Evolutionary conservation across 2,113 vertebrate species (phyloP).

Genomic region (Notarius lentiginosus): DNA sequence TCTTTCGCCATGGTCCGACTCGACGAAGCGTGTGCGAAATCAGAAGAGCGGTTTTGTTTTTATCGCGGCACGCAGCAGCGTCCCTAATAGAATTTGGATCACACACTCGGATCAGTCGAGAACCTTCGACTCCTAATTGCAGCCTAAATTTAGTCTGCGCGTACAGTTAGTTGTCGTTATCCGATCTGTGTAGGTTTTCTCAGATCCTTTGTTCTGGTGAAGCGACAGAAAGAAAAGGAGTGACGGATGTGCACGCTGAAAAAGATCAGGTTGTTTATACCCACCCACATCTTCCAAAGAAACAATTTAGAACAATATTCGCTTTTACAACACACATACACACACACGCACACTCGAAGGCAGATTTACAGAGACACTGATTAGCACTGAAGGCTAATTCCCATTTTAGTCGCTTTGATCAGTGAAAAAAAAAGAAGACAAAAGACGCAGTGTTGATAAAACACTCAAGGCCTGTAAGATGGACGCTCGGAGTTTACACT

Average conservation of each 20-base stretch:
- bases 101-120: constrained; percentile 37
- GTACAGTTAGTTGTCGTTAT: constrained; percentile 68
- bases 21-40: constrained; percentile 58
- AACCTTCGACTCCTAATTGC: constrained; percentile 58
- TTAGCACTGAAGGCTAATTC: constrained; percentile 40
- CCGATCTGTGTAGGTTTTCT: constrained; percentile 76
- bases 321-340: constrained; percentile 43
- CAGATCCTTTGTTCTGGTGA: constrained; percentile 69
- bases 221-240: constrained; percentile 55
- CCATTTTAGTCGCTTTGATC: constrained; percentile 45
- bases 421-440: not conserved
- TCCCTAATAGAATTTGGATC: constrained; percentile 61
- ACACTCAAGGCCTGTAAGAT: not conserved
- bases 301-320: constrained; percentile 72
- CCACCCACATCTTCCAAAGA: constrained; percentile 74
- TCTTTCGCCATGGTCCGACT: constrained; percentile 66
- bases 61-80: constrained; percentile 49
- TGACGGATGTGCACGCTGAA: constrained; percentile 69
- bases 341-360: constrained; percentile 50
- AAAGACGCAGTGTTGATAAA: constrained; percentile 21
- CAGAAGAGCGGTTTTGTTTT: constrained; percentile 47
- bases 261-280: constrained; percentile 77
- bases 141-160: constrained; percentile 61
- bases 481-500: not conserved
- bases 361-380: constrained; percentile 42